Evolutionary conservation across 2,797 vertebrate genomes (phyloP).

Genomic region (Xerus rutilus): DNA sequence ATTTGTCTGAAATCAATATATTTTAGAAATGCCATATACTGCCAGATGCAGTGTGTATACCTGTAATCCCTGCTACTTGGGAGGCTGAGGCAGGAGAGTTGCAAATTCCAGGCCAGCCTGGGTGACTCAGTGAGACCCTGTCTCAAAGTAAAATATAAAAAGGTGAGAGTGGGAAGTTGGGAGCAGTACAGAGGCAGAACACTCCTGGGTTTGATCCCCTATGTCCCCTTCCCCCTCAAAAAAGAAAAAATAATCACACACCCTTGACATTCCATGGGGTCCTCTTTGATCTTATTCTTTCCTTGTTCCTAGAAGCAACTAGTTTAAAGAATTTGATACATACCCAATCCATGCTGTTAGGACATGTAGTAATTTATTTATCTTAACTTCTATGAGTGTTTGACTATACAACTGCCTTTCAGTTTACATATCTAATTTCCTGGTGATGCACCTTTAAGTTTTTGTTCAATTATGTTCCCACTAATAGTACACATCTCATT

Average conservation of each 20-base stretch:
- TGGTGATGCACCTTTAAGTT: background rate
- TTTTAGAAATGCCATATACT: background rate
- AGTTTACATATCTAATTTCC: slow-evolving; percentile 21
- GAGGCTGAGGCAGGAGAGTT: too few species aligned
- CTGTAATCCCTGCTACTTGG: too few species aligned
- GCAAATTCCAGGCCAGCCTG: too few species aligned
- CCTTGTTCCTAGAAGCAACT: background rate
- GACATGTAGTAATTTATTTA: background rate
- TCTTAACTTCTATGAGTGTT: background rate
- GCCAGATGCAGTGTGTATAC: too few species aligned
- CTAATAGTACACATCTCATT: background rate
- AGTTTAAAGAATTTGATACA: slow-evolving; percentile 9
- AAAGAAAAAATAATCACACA: too few species aligned
- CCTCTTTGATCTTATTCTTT: background rate
- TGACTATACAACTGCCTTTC: background rate
- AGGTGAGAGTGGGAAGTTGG: too few species aligned
- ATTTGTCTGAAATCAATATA: background rate
- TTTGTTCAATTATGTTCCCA: background rate
- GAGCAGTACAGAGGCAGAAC: too few species aligned
- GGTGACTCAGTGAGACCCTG: too few species aligned
- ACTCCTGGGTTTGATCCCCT: too few species aligned
- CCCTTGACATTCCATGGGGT: background rate
- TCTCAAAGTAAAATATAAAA: too few species aligned
- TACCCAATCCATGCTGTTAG: background rate
- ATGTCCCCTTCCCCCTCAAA: too few species aligned